Evolutionary conservation across 1,140 invertebrate species (phyloP).

Genomic region (Drosophila pandora): DNA sequence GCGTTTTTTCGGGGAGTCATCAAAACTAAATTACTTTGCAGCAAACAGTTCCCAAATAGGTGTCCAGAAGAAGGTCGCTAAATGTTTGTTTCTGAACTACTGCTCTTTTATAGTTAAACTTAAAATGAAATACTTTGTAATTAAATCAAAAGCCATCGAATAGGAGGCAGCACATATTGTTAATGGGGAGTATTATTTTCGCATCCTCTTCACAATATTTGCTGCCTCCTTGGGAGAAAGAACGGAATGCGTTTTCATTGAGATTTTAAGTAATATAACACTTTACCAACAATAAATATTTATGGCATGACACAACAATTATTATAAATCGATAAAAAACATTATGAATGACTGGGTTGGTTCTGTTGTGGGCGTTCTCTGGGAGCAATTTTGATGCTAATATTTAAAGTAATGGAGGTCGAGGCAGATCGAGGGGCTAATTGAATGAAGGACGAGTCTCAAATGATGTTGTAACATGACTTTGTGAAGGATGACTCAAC

Average conservation of each 20-base stretch:
- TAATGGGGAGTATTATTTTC: conserved; percentile 3
- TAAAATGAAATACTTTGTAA: conserved; percentile 23
- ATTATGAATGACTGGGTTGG: conserved; percentile 72
- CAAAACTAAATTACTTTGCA: too few relatives aligned
- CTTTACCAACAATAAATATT: conserved; percentile 81
- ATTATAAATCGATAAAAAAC: conserved; percentile 79
- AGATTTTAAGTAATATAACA: conserved; percentile 72
- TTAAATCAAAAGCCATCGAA: conserved; percentile 40
- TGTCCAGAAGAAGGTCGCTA: neutral
- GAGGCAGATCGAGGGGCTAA: conserved; percentile 26
- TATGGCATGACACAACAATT: conserved; percentile 83
- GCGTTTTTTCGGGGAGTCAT: too few relatives aligned
- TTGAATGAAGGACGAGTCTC: conserved; percentile 28
- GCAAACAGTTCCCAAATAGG: too few relatives aligned
- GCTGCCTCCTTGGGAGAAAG: conserved; percentile 14
- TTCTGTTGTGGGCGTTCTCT: conserved; percentile 30
- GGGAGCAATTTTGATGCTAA: conserved; percentile 32
- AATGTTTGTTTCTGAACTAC: neutral
- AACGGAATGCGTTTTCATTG: conserved; percentile 52
- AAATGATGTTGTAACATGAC: conserved; percentile 3
- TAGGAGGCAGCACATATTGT: conserved; percentile 6
- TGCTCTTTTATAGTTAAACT: conserved; percentile 4
- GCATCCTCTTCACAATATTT: conserved; percentile 1
- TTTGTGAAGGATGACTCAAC: conserved; percentile 1
- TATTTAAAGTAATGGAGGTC: conserved; percentile 21